Evolutionary conservation across 2,888 invertebrate species (phyloP).

Genomic region (Agonopterix arenella): DNA sequence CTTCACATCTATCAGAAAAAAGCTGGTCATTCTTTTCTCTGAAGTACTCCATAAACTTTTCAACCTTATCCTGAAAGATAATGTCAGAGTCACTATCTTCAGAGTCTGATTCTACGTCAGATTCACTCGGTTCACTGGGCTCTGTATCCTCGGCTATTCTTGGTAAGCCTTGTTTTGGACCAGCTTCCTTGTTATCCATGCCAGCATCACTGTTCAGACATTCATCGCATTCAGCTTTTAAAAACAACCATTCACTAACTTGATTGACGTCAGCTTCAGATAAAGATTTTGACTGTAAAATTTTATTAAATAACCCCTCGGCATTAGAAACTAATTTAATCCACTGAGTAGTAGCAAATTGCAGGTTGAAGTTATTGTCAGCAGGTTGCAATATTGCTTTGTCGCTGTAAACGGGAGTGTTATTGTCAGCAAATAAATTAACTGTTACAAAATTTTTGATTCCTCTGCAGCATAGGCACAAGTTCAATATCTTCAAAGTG

Average conservation of each 20-base stretch:
- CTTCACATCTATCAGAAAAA: slow-evolving; percentile 78
- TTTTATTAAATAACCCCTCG: slow-evolving; percentile 87
- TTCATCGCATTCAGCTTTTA: slow-evolving; percentile 92
- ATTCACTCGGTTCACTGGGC: slow-evolving; percentile 78
- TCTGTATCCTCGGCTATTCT: slow-evolving; percentile 74
- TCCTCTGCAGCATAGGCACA: slow-evolving; percentile 80
- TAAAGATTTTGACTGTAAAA: slow-evolving; percentile 82
- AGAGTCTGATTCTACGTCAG: slow-evolving; percentile 78
- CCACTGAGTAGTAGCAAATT: slow-evolving; percentile 90
- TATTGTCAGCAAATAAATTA: slow-evolving; percentile 82
- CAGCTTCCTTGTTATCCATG: slow-evolving; percentile 59
- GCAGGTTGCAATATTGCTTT: slow-evolving; percentile 41
- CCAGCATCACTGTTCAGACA: slow-evolving; percentile 80
- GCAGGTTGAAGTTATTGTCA: slow-evolving; percentile 80
- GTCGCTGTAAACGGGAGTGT: slow-evolving; percentile 72
- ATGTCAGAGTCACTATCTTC: slow-evolving; percentile 78
- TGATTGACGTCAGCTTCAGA: slow-evolving; percentile 85
- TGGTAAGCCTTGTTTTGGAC: slow-evolving; percentile 61
- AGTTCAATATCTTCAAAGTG: slow-evolving; percentile 81
- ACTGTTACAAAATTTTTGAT: slow-evolving; percentile 84
- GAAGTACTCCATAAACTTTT: slow-evolving; percentile 83
- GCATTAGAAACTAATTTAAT: slow-evolving; percentile 89
- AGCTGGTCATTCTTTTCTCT: slow-evolving; percentile 82
- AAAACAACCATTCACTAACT: slow-evolving; percentile 86
- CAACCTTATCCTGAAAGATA: slow-evolving; percentile 83